Conservation (phyloP, 2,888 invertebrate species). For the Lithophane leautieri region DNA sequence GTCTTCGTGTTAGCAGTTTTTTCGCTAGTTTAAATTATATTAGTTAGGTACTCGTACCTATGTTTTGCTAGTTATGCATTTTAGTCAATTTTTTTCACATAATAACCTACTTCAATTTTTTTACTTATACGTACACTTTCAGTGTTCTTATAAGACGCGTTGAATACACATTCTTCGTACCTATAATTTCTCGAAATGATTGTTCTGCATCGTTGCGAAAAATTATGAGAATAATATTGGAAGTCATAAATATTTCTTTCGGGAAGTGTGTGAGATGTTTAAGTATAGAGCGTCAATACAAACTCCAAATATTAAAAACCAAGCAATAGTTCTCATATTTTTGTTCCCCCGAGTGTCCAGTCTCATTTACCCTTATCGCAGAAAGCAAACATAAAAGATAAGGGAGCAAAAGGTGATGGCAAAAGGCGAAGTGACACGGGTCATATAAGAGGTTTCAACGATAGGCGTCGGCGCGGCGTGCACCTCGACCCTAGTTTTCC, state of each 20-base stretch:
- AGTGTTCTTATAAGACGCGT: background rate
- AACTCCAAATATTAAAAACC: constrained; percentile 20
- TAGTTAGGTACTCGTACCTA: background rate
- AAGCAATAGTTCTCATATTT: constrained; percentile 14
- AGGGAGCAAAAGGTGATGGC: constrained; percentile 52
- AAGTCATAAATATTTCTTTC: constrained; percentile 17
- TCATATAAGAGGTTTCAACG: no score
- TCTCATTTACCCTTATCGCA: constrained; percentile 28
- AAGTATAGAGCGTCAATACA: background rate
- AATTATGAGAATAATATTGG: background rate
- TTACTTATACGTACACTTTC: no score
- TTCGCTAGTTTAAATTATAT: constrained; percentile 3
- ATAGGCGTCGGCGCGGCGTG: no score
- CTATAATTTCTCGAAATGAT: background rate
- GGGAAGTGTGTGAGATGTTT: background rate
- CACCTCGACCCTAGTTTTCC: no score
- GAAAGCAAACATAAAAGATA: constrained; percentile 53
- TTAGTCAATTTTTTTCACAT: background rate
- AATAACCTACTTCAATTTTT: no score
- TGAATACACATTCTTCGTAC: background rate
- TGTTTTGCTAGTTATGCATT: background rate
- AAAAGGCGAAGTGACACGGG: no score
- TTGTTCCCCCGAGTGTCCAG: background rate
- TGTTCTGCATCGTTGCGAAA: background rate
- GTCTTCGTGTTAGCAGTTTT: constrained; percentile 6